Percentiles rank a stretch among this genome's conserved stretches.
Evolutionary conservation across 2,113 vertebrate species (phyloP).

Genomic region (Cinclus cinclus): DNA sequence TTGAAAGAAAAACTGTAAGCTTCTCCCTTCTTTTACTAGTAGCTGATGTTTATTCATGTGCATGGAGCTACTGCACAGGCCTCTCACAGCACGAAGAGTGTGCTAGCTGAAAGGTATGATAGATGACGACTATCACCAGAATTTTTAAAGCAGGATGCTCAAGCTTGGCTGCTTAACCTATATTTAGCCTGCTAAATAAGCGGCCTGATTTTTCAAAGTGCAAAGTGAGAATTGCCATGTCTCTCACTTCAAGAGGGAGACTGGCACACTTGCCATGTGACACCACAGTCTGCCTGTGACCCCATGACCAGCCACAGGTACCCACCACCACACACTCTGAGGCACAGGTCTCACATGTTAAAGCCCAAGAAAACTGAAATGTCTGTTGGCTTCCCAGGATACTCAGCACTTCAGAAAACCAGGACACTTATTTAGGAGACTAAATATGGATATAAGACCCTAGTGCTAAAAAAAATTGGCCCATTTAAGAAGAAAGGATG

Average conservation of each 20-base stretch:
- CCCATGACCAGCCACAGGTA: neutral
- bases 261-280: neutral
- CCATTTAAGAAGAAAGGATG: conserved; percentile 64
- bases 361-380: neutral
- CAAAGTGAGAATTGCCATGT: neutral
- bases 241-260: neutral
- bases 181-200: conserved; percentile 65
- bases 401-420: conserved; percentile 43
- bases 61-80: conserved; percentile 22
- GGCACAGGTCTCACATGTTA: neutral
- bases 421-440: conserved; percentile 59
- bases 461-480: conserved; percentile 53
- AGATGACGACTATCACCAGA: conserved; percentile 36
- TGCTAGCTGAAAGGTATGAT: conserved; percentile 48
- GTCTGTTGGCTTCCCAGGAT: conserved; percentile 30
- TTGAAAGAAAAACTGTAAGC: conserved; percentile 22
- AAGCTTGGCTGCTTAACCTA: conserved; percentile 56
- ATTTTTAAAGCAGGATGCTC: conserved; percentile 58
- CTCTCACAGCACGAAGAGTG: conserved; percentile 45
- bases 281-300: neutral
- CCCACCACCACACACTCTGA: neutral
- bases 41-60: conserved; percentile 56
- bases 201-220: neutral
- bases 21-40: neutral
- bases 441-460: conserved; percentile 60